phyloP scores from a whole-genome alignment of 2,113 vertebrate genomes.

The Mus pahari region DNA sequence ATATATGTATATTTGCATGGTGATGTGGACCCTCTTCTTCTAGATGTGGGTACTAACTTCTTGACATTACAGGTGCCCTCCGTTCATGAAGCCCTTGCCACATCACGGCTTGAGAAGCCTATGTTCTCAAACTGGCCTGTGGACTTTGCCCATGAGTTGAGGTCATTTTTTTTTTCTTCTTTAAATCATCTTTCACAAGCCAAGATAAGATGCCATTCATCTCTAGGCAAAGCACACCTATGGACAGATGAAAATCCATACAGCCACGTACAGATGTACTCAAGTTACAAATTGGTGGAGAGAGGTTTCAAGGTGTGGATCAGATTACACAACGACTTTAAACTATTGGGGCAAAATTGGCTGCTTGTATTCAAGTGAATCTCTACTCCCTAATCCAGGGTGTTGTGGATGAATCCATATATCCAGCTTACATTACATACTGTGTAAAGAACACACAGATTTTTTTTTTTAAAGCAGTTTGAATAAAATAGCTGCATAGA shows the following conservation, averaged over 20 bases:
- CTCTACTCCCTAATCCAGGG: background rate
- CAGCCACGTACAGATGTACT: background rate
- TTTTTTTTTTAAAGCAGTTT: background rate
- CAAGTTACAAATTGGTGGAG: background rate
- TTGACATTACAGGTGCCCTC: background rate
- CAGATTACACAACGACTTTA: background rate
- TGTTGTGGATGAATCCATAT: background rate
- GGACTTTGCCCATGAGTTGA: no score
- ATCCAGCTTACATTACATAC: background rate
- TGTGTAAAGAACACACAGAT: background rate
- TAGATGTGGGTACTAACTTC: background rate
- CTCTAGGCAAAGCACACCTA: background rate
- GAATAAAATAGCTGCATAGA: background rate
- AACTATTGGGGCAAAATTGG: background rate
- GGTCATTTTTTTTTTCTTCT: no score
- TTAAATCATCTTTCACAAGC: background rate
- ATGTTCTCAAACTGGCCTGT: background rate
- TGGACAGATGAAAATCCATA: background rate
- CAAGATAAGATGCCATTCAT: background rate
- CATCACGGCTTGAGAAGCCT: rapidly evolving
- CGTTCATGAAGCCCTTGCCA: background rate
- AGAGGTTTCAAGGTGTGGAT: background rate
- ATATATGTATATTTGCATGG: background rate
- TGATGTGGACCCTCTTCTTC: background rate
- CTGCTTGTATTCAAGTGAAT: background rate